Base-by-base conservation (phyloP, 2,113 vertebrate species). In the Myotis lucifugus region DNA sequence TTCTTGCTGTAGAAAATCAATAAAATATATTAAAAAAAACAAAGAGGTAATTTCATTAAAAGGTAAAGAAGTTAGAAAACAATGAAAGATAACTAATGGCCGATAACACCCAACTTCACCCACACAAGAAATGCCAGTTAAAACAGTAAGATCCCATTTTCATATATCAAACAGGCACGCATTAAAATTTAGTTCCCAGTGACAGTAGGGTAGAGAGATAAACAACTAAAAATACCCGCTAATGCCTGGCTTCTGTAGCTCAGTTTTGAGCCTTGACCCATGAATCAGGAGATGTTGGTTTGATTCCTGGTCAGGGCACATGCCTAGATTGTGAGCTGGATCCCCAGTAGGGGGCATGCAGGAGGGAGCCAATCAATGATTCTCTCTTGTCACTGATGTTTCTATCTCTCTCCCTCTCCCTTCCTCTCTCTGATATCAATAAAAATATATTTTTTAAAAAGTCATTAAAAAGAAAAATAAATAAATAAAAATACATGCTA, bases 81-180 rank as follows among this genome's bases (percentile, higher is more conserved):
- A 83, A 46, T 90, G 14, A 88, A 52, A 88, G 27, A 89, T 17
- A 84, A 79, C 21, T 29, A 74, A 27, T 29, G 40, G 32, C 50
- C n/a, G 67, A 25, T 25, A 69, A 89, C 18, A 3, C 52, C 64
- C 56, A 85, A 74, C n/a, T 89, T 81, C 17, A 85, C 27, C 74
- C 34, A 85, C 25, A 61, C 10, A 94, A 78, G 72, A 81, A 89
- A 79, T 46, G 54, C 25, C 61, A 76, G 25, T 54, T 61, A 54
- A 89, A 88, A 79, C 17, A 92, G 13, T 85, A 94, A 90, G 32
- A 78, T 21, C 19, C 61, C 52, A 87, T 72, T 95, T 90, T 86
- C 42, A 42, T 11, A 81, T 56, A 54, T 72, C 25, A 88, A 64
- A 72, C 48, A 34, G 18, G 52, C 23, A 91, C 5, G 18, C 48